Percentiles rank a stretch among this genome's conserved stretches.
phyloP scores from a whole-genome alignment of 1,140 invertebrate genomes.

The Drosophila fuyamai region DNA sequence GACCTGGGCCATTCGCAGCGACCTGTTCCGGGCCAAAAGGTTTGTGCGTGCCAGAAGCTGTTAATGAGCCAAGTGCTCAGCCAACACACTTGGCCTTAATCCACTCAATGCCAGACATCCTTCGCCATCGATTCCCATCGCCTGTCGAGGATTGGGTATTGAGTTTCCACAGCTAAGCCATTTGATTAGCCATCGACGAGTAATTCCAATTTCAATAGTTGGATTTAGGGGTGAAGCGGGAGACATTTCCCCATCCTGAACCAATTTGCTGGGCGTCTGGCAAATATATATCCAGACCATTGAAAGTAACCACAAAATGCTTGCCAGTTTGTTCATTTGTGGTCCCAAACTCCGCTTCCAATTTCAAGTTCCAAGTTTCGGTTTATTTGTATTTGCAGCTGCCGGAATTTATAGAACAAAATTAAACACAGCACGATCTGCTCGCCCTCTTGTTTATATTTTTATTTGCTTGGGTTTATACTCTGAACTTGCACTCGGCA shows the following conservation, averaged over 20 bases:
- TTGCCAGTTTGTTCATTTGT: slow-evolving; percentile 65
- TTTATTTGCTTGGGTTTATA: slow-evolving; percentile 60
- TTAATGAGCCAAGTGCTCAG: slow-evolving; percentile 69
- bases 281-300: slow-evolving; percentile 44
- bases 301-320: slow-evolving; percentile 67
- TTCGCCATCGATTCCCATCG: not conserved
- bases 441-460: slow-evolving; percentile 8
- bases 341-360: slow-evolving; percentile 20
- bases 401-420: slow-evolving; percentile 69
- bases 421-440: slow-evolving; percentile 64
- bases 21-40: slow-evolving; percentile 28
- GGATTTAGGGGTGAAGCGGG: not conserved
- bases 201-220: slow-evolving; percentile 65
- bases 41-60: slow-evolving; percentile 56
- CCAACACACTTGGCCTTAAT: slow-evolving; percentile 27
- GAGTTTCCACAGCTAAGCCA: slow-evolving; percentile 41
- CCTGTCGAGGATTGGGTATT: slow-evolving; percentile 8
- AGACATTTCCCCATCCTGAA: slow-evolving; percentile 25
- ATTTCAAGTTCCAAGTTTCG: slow-evolving; percentile 19
- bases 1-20: slow-evolving; percentile 18
- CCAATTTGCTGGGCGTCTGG: slow-evolving; percentile 60
- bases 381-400: slow-evolving; percentile 61
- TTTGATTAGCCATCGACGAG: slow-evolving; percentile 57
- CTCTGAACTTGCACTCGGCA: slow-evolving; percentile 26
- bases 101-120: slow-evolving; percentile 26